Conservation (phyloP, 2,113 vertebrate species). For the Panthera tigris region DNA sequence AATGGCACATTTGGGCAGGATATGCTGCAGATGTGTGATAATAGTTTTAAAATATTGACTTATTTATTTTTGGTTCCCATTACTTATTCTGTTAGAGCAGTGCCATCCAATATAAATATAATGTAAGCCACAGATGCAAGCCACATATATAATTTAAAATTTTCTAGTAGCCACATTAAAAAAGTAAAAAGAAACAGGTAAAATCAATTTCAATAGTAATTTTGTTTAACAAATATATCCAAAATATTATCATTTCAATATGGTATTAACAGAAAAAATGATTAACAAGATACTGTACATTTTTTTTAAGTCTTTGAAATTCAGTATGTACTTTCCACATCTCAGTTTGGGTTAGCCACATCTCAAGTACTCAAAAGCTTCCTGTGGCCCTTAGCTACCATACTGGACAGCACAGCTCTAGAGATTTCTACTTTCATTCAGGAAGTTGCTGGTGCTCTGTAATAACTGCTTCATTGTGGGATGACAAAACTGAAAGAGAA, state of each 20-base stretch:
- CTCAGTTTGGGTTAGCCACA: neutral
- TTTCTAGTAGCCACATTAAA: conserved; percentile 9
- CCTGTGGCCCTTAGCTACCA: neutral
- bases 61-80: conserved; percentile 43
- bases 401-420: neutral
- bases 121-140: conserved; percentile 27
- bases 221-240: neutral
- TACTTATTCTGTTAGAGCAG: conserved; percentile 12
- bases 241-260: neutral
- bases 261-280: neutral
- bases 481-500: neutral
- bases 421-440: neutral
- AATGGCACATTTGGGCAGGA: neutral
- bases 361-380: neutral
- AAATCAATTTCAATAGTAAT: conserved; percentile 30
- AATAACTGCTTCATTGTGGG: neutral
- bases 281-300: neutral
- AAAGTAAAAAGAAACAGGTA: conserved; percentile 31
- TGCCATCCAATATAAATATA: neutral
- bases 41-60: conserved; percentile 30
- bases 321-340: neutral
- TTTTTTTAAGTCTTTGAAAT: neutral
- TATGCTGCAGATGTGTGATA: neutral
- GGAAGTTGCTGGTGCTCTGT: neutral
- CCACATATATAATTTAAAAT: conserved; percentile 20